Percentiles rank a stretch among this genome's conserved stretches.
phyloP scores from a whole-genome alignment of 2,113 vertebrate genomes.

The Spea bombifrons region DNA sequence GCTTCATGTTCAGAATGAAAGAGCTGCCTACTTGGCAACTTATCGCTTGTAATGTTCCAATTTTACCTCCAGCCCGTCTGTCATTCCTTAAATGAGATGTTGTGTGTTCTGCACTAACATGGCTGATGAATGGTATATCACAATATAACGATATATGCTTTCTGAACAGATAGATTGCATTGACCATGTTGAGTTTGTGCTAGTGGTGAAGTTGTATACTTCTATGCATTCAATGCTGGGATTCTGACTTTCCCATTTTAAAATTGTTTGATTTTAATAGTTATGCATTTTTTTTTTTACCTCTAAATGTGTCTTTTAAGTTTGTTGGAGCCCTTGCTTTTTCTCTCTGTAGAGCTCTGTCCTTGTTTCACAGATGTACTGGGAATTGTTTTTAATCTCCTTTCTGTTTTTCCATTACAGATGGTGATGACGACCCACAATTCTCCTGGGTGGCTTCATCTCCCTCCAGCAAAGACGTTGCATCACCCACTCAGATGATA shows the following conservation, averaged over 20 bases:
- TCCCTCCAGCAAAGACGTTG: conserved; percentile 99
- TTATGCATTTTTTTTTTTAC: neutral
- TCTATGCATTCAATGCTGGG: neutral
- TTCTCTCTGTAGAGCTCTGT: conserved; percentile 70
- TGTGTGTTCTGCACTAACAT: neutral
- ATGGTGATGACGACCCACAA: conserved; percentile 96
- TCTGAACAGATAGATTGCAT: neutral
- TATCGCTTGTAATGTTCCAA: neutral
- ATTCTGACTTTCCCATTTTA: neutral
- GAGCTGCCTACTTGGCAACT: neutral
- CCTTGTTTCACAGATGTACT: conserved; percentile 85
- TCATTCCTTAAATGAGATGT: neutral
- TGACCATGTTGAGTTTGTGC: neutral
- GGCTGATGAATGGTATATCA: neutral
- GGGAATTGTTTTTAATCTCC: conserved; percentile 82
- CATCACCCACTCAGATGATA: conserved; percentile 94
- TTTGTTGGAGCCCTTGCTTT: conserved; percentile 56
- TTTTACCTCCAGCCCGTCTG: neutral
- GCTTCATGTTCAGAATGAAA: conserved; percentile 23
- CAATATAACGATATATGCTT: neutral
- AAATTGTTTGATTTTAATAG: neutral
- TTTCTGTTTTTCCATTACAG: conserved; percentile 87
- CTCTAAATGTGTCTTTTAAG: conserved; percentile 14
- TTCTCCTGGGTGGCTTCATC: conserved; percentile 98
- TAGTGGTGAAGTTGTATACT: neutral